Evolutionary conservation across 1,140 invertebrate species (phyloP).

Genomic region (Hypsibius dujardini): DNA sequence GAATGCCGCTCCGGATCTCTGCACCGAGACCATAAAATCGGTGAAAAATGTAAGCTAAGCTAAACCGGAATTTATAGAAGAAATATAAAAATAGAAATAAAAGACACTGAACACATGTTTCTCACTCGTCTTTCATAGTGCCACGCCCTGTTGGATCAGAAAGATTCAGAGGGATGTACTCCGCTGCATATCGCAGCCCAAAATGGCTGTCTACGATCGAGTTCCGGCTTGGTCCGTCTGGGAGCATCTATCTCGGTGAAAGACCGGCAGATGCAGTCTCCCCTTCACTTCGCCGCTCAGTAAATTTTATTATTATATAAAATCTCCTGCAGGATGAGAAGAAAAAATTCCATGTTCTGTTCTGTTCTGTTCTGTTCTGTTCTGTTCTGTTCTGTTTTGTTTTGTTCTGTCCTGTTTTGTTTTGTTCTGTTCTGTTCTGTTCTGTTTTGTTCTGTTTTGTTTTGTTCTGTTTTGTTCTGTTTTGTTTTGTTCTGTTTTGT

Average conservation of each 20-base stretch:
- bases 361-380: constrained; percentile 20
- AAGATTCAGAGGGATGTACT: constrained; percentile 62
- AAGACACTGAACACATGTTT: no score
- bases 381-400: no score
- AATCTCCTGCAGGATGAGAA: no score
- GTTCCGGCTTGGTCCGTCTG: constrained; percentile 55
- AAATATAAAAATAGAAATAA: no score
- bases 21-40: neutral
- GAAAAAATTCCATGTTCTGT: constrained; percentile 15
- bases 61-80: no score
- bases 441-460: no score
- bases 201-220: constrained; percentile 57
- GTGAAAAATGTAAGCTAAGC: neutral
- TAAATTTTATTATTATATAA: constrained; percentile 32
- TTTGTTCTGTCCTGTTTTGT: no score
- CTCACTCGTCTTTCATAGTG: neutral
- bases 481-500: no score
- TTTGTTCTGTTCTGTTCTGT: no score
- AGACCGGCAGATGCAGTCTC: constrained; percentile 71
- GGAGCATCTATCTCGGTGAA: constrained; percentile 66
- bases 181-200: constrained; percentile 67
- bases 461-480: no score
- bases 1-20: neutral
- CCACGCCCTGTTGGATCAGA: constrained; percentile 52
- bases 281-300: constrained; percentile 71